A percentile compares a stretch with the other conserved stretches of the same genome.
phyloP scores from a whole-genome alignment of 2,113 vertebrate species.

The Sturnira hondurensis region DNA sequence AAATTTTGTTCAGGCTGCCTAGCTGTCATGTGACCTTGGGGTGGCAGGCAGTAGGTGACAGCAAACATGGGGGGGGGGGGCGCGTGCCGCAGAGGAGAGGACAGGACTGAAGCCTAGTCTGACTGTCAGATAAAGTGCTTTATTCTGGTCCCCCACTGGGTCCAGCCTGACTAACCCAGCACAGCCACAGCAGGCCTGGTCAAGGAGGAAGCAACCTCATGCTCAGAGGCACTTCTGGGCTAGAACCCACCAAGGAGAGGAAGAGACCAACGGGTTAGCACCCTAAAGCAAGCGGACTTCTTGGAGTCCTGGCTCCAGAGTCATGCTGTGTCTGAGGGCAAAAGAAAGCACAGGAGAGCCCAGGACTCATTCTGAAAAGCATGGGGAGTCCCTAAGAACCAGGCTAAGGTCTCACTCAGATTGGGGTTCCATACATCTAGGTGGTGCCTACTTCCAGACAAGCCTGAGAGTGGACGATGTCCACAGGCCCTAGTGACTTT shows the following conservation, averaged over 20 bases:
- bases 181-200: background rate
- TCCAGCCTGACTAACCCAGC: background rate
- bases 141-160: no score
- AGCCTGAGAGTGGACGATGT: accelerated
- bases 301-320: background rate
- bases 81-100: background rate
- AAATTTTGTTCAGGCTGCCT: no score
- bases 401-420: background rate
- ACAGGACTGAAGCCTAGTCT: background rate
- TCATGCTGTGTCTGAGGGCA: no score
- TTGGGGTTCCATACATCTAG: accelerated
- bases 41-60: background rate
- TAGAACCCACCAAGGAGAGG: background rate
- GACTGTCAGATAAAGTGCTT: background rate
- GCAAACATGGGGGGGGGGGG: background rate
- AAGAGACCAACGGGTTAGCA: no score
- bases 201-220: no score
- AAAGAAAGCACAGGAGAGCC: background rate
- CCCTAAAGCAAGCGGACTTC: background rate
- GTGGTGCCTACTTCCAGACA: background rate
- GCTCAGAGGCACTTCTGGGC: background rate
- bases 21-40: background rate
- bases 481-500: background rate
- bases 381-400: background rate
- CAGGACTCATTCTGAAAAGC: background rate